phyloP scores from a whole-genome alignment of 2,797 vertebrate genomes.

The Borostomias antarcticus region DNA sequence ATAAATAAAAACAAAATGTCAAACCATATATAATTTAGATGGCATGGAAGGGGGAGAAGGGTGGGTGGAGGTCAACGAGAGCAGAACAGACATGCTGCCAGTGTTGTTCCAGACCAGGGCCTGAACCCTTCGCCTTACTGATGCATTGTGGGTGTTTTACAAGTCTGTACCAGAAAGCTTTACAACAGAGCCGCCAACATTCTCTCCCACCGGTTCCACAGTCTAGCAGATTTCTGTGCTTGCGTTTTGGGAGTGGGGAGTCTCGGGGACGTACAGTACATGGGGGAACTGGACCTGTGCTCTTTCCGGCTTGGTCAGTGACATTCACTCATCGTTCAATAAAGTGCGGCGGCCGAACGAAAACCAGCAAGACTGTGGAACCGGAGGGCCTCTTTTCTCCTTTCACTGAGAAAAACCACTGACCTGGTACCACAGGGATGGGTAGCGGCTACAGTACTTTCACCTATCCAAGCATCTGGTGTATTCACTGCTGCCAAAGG shows the following conservation, averaged over 20 bases:
- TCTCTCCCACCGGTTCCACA: not conserved
- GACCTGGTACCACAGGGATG: too few relatives aligned
- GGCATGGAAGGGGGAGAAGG: not conserved
- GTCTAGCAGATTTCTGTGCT: not conserved
- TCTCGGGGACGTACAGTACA: too few relatives aligned
- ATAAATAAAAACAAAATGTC: conserved; percentile 29
- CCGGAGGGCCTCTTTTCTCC: too few relatives aligned
- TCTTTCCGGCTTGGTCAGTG: too few relatives aligned
- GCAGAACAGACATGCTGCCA: not conserved
- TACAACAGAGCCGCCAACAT: not conserved
- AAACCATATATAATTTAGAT: not conserved
- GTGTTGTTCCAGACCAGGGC: conserved; percentile 32
- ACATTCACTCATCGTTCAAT: not conserved
- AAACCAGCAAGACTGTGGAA: not conserved
- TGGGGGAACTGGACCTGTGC: not conserved
- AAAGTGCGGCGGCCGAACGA: not conserved
- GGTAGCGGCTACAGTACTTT: not conserved
- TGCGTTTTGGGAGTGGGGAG: too few relatives aligned
- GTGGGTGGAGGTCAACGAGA: not conserved
- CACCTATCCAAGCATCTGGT: not conserved
- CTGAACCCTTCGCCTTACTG: conserved; percentile 53
- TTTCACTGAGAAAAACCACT: too few relatives aligned
- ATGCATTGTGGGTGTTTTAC: not conserved
- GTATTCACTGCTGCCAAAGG: not conserved
- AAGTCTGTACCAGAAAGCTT: not conserved